A percentile compares a stretch with the other conserved stretches of the same genome.
Evolutionary conservation across 1,140 invertebrate genomes (phyloP).

Genomic region (Caerostris darwini): DNA sequence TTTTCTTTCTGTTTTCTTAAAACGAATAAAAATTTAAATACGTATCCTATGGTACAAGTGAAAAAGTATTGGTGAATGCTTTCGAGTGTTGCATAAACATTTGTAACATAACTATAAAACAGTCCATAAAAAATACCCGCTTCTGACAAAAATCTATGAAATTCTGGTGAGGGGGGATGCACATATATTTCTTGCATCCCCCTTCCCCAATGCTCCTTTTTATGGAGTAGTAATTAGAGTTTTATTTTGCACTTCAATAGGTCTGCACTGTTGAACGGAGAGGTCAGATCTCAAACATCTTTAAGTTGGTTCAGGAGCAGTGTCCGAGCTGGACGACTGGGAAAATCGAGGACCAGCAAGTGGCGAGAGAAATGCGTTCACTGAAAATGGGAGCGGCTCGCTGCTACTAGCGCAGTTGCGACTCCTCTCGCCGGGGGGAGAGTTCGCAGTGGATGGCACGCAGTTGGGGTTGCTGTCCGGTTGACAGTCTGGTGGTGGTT

Average conservation of each 20-base stretch:
- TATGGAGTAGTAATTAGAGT: constrained; percentile 32
- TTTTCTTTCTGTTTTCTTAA: constrained; percentile 41
- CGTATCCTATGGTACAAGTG: constrained; percentile 77
- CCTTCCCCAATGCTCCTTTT: background rate
- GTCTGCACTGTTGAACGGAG: constrained; percentile 40
- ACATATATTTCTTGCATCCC: background rate
- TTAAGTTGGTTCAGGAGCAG: constrained; percentile 55
- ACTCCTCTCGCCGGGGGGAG: background rate
- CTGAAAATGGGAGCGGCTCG: constrained; percentile 63
- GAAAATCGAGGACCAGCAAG: constrained; percentile 71
- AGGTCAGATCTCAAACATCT: constrained; percentile 55
- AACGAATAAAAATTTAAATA: constrained; percentile 76
- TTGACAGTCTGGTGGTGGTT: constrained; percentile 49
- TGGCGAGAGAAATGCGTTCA: constrained; percentile 72
- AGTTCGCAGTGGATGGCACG: constrained; percentile 58
- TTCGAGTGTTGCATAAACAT: constrained; percentile 75
- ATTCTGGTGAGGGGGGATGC: constrained; percentile 24
- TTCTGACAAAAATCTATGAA: constrained; percentile 76
- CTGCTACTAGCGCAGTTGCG: background rate
- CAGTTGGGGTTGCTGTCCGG: constrained; percentile 50
- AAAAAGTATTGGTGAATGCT: constrained; percentile 76
- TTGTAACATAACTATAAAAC: constrained; percentile 78
- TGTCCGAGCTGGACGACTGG: constrained; percentile 5
- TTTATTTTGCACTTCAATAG: constrained; percentile 67
- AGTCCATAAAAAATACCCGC: constrained; percentile 79